These are phyloP conservation scores for Drosophila percnosoma DNA, from an alignment of 2,888 invertebrate genomes.

Conservation along the genomic window DNA sequence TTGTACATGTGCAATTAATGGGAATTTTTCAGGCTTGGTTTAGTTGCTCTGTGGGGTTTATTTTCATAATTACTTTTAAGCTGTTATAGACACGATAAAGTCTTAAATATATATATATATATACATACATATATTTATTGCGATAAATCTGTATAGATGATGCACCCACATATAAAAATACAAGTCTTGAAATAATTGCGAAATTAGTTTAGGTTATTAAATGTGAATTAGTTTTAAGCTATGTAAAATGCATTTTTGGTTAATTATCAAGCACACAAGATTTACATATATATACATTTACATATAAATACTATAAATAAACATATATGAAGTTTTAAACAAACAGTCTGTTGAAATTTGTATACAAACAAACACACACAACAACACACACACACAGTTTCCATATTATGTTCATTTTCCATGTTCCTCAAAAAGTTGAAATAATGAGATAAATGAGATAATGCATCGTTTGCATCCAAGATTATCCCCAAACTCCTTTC, in stretches of 20 bases:
- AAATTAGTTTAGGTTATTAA: slow-evolving; percentile 43
- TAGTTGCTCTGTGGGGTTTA: neutral
- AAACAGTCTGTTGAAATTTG: slow-evolving; percentile 59
- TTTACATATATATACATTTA: slow-evolving; percentile 39
- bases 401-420: slow-evolving; percentile 1
- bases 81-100: slow-evolving; percentile 28
- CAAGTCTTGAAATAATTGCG: slow-evolving; percentile 43
- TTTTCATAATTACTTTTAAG: slow-evolving; percentile 12
- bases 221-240: slow-evolving; percentile 60
- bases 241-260: slow-evolving; percentile 38
- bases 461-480: neutral
- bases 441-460: neutral
- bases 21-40: slow-evolving; percentile 1
- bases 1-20: slow-evolving; percentile 4
- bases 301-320: slow-evolving; percentile 17
- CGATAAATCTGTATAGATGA: slow-evolving; percentile 7
- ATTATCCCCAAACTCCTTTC: neutral
- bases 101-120: slow-evolving; percentile 35
- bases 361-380: slow-evolving; percentile 19
- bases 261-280: slow-evolving; percentile 54
- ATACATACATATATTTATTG: slow-evolving; percentile 25
- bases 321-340: slow-evolving; percentile 42
- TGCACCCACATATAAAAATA: slow-evolving; percentile 23
- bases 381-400: slow-evolving; percentile 8
- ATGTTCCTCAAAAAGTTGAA: neutral